Evolutionary conservation across 2,113 vertebrate species (phyloP).

Genomic region (Gopherus flavomarginatus): DNA sequence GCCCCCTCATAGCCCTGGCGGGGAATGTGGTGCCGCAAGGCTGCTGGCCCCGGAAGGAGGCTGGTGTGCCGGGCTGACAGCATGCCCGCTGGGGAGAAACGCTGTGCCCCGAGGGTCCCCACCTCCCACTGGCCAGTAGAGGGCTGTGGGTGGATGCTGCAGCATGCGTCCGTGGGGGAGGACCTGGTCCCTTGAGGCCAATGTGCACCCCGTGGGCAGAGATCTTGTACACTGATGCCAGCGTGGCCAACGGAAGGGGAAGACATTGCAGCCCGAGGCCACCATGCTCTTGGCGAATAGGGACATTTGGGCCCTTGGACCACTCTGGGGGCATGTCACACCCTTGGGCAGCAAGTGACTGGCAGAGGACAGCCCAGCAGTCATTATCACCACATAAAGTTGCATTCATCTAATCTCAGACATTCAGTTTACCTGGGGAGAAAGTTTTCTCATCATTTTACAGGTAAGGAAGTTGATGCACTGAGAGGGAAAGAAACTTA

Average conservation of each 20-base stretch:
- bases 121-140: too few relatives aligned
- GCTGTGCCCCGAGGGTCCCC: too few relatives aligned
- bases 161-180: not conserved
- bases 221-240: too few relatives aligned
- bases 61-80: not conserved
- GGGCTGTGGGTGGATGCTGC: not conserved
- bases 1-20: not conserved
- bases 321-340: not conserved
- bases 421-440: not conserved
- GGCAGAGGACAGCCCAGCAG: not conserved
- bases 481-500: too few relatives aligned
- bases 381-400: too few relatives aligned
- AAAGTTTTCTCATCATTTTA: not conserved
- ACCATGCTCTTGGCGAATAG: not conserved
- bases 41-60: rapidly evolving
- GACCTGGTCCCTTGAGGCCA: too few relatives aligned
- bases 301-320: too few relatives aligned
- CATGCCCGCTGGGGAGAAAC: too few relatives aligned
- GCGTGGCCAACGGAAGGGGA: too few relatives aligned
- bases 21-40: not conserved
- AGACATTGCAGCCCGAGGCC: not conserved
- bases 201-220: too few relatives aligned
- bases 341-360: not conserved
- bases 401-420: not conserved
- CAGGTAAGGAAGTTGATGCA: not conserved